Evolutionary conservation across 2,113 vertebrate species (phyloP).

Genomic region (Neodon shergylaensis): DNA sequence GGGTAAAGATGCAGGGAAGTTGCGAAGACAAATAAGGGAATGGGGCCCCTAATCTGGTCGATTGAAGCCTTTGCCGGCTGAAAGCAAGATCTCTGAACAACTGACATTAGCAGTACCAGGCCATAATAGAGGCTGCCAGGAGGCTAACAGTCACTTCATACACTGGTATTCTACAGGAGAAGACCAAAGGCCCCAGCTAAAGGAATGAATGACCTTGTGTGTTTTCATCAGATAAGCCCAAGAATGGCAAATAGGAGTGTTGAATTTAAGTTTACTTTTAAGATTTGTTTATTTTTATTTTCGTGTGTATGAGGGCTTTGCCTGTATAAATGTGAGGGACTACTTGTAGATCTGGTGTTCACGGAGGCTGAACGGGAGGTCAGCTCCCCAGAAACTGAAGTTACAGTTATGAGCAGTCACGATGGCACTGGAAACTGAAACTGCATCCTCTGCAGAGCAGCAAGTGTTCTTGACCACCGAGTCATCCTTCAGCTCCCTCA

Average conservation of each 20-base stretch:
- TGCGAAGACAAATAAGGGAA: not conserved
- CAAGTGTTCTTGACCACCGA: not conserved
- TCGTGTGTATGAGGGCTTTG: not conserved
- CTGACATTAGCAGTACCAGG: too few species aligned
- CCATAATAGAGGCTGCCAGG: accelerated
- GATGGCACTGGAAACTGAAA: not conserved
- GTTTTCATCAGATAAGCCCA: not conserved
- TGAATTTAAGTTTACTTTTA: not conserved
- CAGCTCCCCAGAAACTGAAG: not conserved
- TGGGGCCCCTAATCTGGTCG: too few species aligned
- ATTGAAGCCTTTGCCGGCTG: too few species aligned
- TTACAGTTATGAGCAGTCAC: not conserved
- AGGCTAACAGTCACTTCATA: too few species aligned
- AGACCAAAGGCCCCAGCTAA: too few species aligned
- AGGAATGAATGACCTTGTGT: too few species aligned
- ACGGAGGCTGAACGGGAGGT: not conserved
- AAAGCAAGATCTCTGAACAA: too few species aligned
- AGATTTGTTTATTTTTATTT: not conserved
- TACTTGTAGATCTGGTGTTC: not conserved
- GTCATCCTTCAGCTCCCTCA: too few species aligned
- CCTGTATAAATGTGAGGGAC: not conserved
- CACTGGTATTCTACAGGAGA: not conserved
- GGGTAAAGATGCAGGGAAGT: too few species aligned
- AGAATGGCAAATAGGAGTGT: not conserved
- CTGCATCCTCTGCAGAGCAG: too few species aligned